These are phyloP conservation scores for Prolemur simus DNA, from an alignment of 2,113 vertebrate species.

Conservation along the genomic window DNA sequence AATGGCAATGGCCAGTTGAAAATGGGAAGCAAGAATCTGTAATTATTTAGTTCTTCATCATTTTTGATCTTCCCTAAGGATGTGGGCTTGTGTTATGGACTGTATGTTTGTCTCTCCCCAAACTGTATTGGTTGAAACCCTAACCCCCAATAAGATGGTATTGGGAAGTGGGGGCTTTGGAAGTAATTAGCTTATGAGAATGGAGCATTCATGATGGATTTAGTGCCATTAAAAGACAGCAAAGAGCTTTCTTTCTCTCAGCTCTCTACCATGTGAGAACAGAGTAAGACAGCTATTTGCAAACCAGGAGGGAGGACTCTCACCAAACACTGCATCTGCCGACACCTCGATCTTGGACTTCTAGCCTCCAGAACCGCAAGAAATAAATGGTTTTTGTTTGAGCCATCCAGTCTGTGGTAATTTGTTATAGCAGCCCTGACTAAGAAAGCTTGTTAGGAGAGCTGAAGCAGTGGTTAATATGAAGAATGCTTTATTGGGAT, in stretches of 20 bases:
- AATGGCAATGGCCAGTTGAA: neutral
- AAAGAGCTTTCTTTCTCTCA: neutral
- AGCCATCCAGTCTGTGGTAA: neutral
- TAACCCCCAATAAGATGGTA: neutral
- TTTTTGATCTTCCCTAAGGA: neutral
- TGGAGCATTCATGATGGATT: neutral
- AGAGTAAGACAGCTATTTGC: neutral
- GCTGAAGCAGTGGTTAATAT: neutral
- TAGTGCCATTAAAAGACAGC: neutral
- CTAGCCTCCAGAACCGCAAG: neutral
- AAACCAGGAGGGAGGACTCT: neutral
- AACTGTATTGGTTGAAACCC: neutral
- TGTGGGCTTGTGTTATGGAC: neutral
- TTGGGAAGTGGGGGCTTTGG: neutral
- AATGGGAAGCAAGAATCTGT: neutral
- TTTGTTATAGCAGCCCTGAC: neutral
- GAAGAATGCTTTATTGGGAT: neutral
- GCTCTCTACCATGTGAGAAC: neutral
- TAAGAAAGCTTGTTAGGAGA: neutral
- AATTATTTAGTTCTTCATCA: too few relatives aligned
- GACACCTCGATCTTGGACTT: neutral
- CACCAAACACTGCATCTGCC: neutral
- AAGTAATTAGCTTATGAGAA: neutral
- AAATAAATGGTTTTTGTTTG: neutral
- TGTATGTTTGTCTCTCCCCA: neutral